These are phyloP conservation scores for Hirtodrosophila histrioides DNA, from an alignment of 2,888 invertebrate species.

Conservation along the genomic window DNA sequence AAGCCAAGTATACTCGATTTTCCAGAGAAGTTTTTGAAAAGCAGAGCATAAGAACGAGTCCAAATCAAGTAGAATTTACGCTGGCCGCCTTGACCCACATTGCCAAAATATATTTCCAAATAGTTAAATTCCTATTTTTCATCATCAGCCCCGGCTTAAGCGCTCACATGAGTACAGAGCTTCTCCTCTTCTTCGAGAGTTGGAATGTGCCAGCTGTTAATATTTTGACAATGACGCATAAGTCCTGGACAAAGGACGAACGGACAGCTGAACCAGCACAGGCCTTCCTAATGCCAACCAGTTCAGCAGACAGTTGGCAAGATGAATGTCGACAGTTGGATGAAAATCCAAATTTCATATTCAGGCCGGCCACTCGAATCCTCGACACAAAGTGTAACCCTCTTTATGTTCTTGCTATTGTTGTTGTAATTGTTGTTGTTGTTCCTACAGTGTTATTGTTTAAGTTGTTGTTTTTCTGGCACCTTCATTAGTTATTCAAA, in stretches of 20 bases:
- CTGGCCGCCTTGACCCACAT: slow-evolving; percentile 56
- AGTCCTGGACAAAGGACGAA: slow-evolving; percentile 61
- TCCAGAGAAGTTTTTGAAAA: neutral
- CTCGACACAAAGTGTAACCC: slow-evolving; percentile 53
- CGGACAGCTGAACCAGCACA: slow-evolving; percentile 5
- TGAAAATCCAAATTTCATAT: slow-evolving; percentile 76
- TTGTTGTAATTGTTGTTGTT: slow-evolving; percentile 38
- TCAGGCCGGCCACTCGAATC: slow-evolving; percentile 66
- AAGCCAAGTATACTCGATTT: slow-evolving; percentile 20
- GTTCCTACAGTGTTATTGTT: slow-evolving; percentile 66
- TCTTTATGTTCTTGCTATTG: slow-evolving; percentile 53
- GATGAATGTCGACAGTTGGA: slow-evolving; percentile 77
- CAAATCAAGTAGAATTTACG: slow-evolving; percentile 48
- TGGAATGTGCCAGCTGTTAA: slow-evolving; percentile 76
- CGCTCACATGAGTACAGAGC: slow-evolving; percentile 51
- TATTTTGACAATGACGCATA: slow-evolving; percentile 79
- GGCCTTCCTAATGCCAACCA: slow-evolving; percentile 63
- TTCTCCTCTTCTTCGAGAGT: slow-evolving; percentile 18
- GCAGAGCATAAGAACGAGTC: slow-evolving; percentile 20
- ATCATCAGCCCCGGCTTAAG: slow-evolving; percentile 66
- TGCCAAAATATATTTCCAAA: slow-evolving; percentile 63
- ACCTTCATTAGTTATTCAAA: slow-evolving; percentile 81
- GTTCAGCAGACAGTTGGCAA: slow-evolving; percentile 76
- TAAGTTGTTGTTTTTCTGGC: slow-evolving; percentile 66
- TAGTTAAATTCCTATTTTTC: slow-evolving; percentile 77